These are phyloP conservation scores for Mesochorus sp. DNA, from an alignment of 2,888 invertebrate species.

Conservation along the genomic window DNA sequence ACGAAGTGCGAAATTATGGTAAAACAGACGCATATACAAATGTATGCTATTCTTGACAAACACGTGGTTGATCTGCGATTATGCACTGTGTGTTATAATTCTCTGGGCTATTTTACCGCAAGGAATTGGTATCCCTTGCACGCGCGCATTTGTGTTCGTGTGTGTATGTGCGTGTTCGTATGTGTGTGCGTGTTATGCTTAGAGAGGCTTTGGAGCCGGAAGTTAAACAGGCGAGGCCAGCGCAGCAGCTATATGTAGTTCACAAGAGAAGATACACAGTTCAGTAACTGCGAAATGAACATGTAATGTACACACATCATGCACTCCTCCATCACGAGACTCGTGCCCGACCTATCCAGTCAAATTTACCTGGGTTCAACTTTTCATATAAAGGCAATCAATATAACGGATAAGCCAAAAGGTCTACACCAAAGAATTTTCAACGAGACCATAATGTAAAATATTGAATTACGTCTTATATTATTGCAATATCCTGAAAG, in stretches of 20 bases:
- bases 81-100: conserved; percentile 37
- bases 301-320: conserved; percentile 52
- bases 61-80: conserved; percentile 15
- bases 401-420: no score
- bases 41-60: conserved; percentile 49
- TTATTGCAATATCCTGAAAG: no score
- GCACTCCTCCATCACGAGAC: conserved; percentile 43
- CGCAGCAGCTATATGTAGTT: background rate
- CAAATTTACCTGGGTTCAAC: background rate
- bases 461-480: no score
- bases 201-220: conserved; percentile 44
- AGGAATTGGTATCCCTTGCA: no score
- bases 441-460: no score
- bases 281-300: conserved; percentile 58
- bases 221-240: conserved; percentile 52
- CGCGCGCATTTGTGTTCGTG: conserved; percentile 66
- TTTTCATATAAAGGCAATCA: no score
- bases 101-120: no score
- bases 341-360: background rate
- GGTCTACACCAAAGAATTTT: no score
- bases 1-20: background rate
- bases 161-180: background rate
- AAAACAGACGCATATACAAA: conserved; percentile 56
- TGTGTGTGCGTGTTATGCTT: conserved; percentile 37
- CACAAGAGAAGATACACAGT: conserved; percentile 26